phyloP scores from a whole-genome alignment of 2,888 invertebrate genomes.

The Coenonympha arcania region DNA sequence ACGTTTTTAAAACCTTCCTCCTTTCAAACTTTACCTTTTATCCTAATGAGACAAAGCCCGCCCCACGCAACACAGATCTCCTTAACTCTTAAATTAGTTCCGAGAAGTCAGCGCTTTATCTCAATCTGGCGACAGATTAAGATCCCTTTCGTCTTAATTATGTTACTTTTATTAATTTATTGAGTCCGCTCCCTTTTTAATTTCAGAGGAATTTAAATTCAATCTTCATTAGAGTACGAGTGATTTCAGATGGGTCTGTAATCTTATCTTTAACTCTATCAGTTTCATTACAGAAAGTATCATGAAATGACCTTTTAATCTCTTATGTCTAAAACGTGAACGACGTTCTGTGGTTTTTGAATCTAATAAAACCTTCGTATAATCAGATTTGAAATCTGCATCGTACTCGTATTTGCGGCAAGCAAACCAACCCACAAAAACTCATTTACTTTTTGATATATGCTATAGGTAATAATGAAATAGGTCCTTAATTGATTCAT shows the following conservation, averaged over 20 bases:
- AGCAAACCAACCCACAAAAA: too few species aligned
- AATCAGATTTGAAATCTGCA: too few species aligned
- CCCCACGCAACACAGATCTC: background rate
- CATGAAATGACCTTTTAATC: too few species aligned
- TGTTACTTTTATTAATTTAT: slow-evolving; percentile 11
- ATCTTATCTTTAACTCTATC: background rate
- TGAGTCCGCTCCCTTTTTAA: background rate
- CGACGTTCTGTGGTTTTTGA: too few species aligned
- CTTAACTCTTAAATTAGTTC: slow-evolving; percentile 7
- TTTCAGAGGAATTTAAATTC: background rate
- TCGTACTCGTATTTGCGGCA: too few species aligned
- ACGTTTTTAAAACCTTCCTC: background rate
- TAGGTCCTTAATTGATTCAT: too few species aligned
- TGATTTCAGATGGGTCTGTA: background rate
- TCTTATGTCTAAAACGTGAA: too few species aligned
- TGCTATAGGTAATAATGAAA: too few species aligned
- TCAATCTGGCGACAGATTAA: slow-evolving; percentile 7
- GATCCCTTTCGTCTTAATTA: slow-evolving; percentile 15
- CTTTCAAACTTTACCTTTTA: background rate
- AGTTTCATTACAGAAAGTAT: too few species aligned
- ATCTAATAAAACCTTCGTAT: too few species aligned
- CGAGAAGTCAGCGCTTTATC: slow-evolving; percentile 7
- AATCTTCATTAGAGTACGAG: background rate
- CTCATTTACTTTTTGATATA: too few species aligned
- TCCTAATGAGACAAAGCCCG: background rate